Evolutionary conservation across 2,113 vertebrate genomes (phyloP), one percentile per base, ranked within the genome.

Genomic region (Taxidea taxus): DNA sequence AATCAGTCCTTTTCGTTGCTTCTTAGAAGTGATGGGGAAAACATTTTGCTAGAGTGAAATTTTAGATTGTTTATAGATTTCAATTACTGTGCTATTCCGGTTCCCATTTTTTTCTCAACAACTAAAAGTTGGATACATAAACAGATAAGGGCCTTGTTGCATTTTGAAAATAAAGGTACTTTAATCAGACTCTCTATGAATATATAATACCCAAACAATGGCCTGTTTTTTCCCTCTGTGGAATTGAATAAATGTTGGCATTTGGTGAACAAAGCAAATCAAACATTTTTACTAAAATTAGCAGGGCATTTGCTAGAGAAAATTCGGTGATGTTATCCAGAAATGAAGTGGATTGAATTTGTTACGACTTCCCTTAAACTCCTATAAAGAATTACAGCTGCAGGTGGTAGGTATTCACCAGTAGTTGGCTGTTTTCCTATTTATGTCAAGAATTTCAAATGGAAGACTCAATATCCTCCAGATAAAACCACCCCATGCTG

Each of bases 21-120:
- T 29, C 56, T 90, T 60, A 62, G n/a, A 8, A 80, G 64, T 16
- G 34, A 96, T 92, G 84, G 90, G 84, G 90, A n/a, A 95, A 92
- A 96, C 60, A 85, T 87, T 92, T 93, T 96, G 31, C 39, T 54
- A 82, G 44, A 96, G 47, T 78, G 44, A 96, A 90, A 80, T 94
- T 97, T 94, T 77, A 97, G 49, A 92, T 92, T 90, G 34, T 92
- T 97, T 90, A 42, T 84, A 90, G 87, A 90, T 96, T 94, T 95
- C 90, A 96, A n/a, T 95, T 87, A 90, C 29, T 42, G 64, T 92
- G 70, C n/a, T 72, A 66, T 90, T 96, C n/a, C 31, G 29, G 5
- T 75, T 66, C 14, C 49, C n/a, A 2, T 95, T 82, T 91, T 47
- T 85, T 86, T 15, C 16, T 87, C 29, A 81, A 75, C 74, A 44